These are phyloP conservation scores for Hoplostethus atlanticus DNA, from an alignment of 2,797 vertebrate genomes.

Conservation along the genomic window DNA sequence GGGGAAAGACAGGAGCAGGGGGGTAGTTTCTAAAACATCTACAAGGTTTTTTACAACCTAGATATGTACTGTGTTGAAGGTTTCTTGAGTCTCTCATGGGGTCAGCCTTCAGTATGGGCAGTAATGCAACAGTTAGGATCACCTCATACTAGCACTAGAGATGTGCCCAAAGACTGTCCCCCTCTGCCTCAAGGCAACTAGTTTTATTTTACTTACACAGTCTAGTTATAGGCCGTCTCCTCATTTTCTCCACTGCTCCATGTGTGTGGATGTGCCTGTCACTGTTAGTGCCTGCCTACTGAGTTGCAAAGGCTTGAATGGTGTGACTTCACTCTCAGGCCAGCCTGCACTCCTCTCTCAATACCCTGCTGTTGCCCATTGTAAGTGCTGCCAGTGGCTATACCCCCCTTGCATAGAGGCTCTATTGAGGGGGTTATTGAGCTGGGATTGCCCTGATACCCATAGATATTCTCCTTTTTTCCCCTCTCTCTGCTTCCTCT, in stretches of 20 bases:
- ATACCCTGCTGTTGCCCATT: conserved; percentile 68
- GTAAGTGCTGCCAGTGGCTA: conserved; percentile 47
- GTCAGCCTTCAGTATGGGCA: too few species aligned
- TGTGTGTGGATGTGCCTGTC: conserved; percentile 69
- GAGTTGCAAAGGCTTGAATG: conserved; percentile 31
- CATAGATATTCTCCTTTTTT: conserved; percentile 32
- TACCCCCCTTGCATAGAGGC: conserved; percentile 51
- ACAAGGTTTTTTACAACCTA: too few species aligned
- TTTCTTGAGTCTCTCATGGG: too few species aligned
- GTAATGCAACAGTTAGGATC: too few species aligned
- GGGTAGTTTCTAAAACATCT: too few species aligned
- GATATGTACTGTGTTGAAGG: too few species aligned
- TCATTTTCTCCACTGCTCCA: neutral
- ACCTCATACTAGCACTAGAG: too few species aligned
- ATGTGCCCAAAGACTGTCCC: neutral
- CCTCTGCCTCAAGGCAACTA: neutral
- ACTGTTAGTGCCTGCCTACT: conserved; percentile 46
- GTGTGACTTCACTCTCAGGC: conserved; percentile 58
- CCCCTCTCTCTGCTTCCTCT: conserved; percentile 37
- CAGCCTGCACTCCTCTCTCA: conserved; percentile 41
- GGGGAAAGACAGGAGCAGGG: too few species aligned
- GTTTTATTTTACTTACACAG: neutral
- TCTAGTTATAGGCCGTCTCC: neutral
- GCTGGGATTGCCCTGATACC: conserved; percentile 52
- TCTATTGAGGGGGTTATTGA: conserved; percentile 62